Evolutionary conservation across 2,797 vertebrate genomes (phyloP).

Genomic region (Acrossocheilus wenchowensis): DNA sequence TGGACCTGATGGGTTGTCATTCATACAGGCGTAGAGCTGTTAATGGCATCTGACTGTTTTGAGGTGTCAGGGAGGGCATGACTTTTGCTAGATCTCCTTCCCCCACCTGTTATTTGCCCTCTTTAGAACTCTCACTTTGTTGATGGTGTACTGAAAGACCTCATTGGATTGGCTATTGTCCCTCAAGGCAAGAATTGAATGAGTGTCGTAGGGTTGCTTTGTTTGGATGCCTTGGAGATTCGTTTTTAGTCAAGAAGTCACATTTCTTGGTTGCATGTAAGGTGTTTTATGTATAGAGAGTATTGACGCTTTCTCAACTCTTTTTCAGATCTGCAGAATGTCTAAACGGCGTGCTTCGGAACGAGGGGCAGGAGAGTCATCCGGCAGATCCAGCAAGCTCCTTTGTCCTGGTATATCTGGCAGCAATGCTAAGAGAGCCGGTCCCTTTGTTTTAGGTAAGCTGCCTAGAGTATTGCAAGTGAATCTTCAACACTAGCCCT

Average conservation of each 20-base stretch:
- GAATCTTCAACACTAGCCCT: slow-evolving; percentile 8
- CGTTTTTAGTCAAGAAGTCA: not conserved
- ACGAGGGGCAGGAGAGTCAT: slow-evolving; percentile 94
- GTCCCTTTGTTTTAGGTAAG: slow-evolving; percentile 96
- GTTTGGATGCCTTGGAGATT: not conserved
- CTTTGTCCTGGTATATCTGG: slow-evolving; percentile 93
- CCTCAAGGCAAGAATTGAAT: slow-evolving; percentile 36
- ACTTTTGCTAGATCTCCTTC: slow-evolving; percentile 64
- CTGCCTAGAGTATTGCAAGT: slow-evolving; percentile 47
- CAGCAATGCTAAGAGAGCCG: slow-evolving; percentile 94
- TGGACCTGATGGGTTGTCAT: slow-evolving; percentile 74
- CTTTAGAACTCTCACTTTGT: slow-evolving; percentile 54
- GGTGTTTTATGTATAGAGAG: not conserved
- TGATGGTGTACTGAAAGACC: slow-evolving; percentile 42
- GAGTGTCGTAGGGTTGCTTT: slow-evolving; percentile 20
- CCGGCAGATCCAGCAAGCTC: slow-evolving; percentile 88
- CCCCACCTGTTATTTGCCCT: slow-evolving; percentile 49
- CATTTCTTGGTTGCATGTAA: slow-evolving; percentile 45
- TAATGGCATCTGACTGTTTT: slow-evolving; percentile 72
- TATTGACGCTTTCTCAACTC: slow-evolving; percentile 1
- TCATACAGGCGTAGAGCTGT: slow-evolving; percentile 70
- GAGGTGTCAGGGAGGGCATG: slow-evolving; percentile 70
- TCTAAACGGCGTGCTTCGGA: slow-evolving; percentile 94
- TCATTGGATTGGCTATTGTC: slow-evolving; percentile 47
- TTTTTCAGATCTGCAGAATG: slow-evolving; percentile 85